A percentile compares a stretch with the other conserved stretches of the same genome.
These are phyloP conservation scores for Hoplostethus mediterraneus DNA, from an alignment of 2,797 vertebrate species.

Conservation along the genomic window DNA sequence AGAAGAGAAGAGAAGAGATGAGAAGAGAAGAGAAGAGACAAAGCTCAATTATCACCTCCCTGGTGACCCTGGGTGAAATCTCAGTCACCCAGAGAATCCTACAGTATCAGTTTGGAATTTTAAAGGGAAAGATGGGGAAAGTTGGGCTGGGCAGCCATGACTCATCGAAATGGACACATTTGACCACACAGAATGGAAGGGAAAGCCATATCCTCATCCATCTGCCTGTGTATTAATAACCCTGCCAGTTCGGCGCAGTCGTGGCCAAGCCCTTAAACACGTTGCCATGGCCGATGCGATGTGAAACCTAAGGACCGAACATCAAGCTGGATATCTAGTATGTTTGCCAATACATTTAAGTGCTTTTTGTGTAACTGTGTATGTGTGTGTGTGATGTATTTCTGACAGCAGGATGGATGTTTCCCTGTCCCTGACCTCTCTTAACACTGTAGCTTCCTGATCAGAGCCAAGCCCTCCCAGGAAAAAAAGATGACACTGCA, in stretches of 20 bases:
- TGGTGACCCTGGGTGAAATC: not conserved
- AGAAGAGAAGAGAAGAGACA: constrained; percentile 2
- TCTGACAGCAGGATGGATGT: not conserved
- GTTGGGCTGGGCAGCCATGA: constrained; percentile 26
- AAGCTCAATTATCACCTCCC: not conserved
- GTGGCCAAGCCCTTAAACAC: constrained; percentile 47
- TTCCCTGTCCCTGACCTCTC: constrained; percentile 2
- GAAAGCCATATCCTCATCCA: constrained; percentile 19
- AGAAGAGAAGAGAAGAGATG: constrained; percentile 5
- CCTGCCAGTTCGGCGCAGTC: constrained; percentile 42
- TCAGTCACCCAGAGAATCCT: no score
- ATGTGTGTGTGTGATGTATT: constrained; percentile 4
- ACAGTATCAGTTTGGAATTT: not conserved
- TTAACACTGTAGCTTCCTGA: not conserved
- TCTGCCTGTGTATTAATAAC: constrained; percentile 45
- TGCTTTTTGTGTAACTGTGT: not conserved
- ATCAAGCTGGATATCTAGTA: constrained; percentile 31
- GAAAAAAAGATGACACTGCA: not conserved
- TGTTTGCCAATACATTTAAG: constrained; percentile 3
- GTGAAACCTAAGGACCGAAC: constrained; percentile 46
- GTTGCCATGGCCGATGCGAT: constrained; percentile 28
- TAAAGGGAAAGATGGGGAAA: constrained; percentile 17
- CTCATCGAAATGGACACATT: constrained; percentile 44
- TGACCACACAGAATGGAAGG: constrained; percentile 31
- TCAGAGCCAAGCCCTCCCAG: constrained; percentile 3